Conservation (phyloP, 2,113 vertebrate genomes). For the Semicossyphus pulcher region DNA sequence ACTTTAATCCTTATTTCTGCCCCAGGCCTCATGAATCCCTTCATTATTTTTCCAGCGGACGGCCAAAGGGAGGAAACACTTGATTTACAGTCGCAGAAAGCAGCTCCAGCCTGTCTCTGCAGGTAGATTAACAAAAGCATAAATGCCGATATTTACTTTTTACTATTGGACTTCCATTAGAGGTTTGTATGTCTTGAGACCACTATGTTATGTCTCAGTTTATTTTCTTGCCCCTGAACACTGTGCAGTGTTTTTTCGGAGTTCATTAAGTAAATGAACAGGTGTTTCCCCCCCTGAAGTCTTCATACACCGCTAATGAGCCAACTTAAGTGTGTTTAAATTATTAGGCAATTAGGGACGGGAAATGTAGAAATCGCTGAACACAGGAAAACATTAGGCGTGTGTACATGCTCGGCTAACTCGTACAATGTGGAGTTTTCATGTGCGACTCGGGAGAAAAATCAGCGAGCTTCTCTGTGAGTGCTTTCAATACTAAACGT, state of each 20-base stretch:
- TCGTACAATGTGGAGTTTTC: conserved; percentile 62
- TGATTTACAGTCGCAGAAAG: conserved; percentile 70
- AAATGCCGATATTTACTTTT: conserved; percentile 73
- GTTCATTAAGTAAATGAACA: conserved; percentile 79
- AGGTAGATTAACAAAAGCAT: conserved; percentile 68
- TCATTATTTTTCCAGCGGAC: conserved; percentile 63
- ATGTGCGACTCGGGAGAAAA: conserved; percentile 40
- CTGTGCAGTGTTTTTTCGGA: conserved; percentile 64
- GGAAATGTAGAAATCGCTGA: conserved; percentile 76
- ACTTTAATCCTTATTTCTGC: conserved; percentile 61
- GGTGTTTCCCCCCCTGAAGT: conserved; percentile 78
- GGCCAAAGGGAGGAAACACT: conserved; percentile 61
- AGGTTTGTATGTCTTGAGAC: conserved; percentile 66
- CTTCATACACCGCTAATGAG: conserved; percentile 78
- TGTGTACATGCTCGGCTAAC: conserved; percentile 52
- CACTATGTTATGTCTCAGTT: conserved; percentile 62
- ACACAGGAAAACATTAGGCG: conserved; percentile 75
- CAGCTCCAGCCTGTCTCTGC: conserved; percentile 44
- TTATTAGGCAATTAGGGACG: conserved; percentile 82
- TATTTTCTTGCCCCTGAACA: conserved; percentile 71
- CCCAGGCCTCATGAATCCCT: conserved; percentile 56
- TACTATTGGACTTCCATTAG: conserved; percentile 63
- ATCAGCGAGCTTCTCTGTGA: conserved; percentile 33
- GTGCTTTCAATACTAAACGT: conserved; percentile 61
- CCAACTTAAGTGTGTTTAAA: conserved; percentile 78